Base-by-base conservation (phyloP, 2,113 vertebrate genomes). In the Alexandromys fortis region DNA sequence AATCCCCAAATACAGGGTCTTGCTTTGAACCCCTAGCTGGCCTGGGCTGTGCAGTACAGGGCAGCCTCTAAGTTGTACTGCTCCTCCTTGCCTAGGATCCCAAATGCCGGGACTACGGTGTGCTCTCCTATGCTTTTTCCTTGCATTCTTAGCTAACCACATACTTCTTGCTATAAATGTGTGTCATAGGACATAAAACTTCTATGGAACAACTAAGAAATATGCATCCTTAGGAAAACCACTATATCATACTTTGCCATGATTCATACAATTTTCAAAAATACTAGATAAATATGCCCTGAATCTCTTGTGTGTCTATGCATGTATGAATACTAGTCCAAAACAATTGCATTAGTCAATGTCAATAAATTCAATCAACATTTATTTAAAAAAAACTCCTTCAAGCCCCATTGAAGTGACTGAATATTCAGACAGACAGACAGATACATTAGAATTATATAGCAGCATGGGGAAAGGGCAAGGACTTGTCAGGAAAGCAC, bases 261-360 rank as follows among this genome's bases (percentile, higher is more conserved):
- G 70, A 86, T 58, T 68, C 89, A 89, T 68, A 77, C 91, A 95
- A 91, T 14, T 52, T 76, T 92, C 42, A 92, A 96, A 89, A 83
- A 72, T 12, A 94, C 14, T 61, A 73, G 49, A 42, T 4, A 92
- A 79, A 68, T 45, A 68, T 33, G 19, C 24, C 45, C 26, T 70
- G 95, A 77, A 76, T 77, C 22, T 88, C 70, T 81, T 92, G 70
- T 11, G 78, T 68, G 30, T 76, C 11, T 14, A 83, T 42, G 24
- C n/a, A 70, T 65, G 42, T 72, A 17, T 90, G 77, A 91, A 88
- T 68, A 42, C 52, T 83, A 95, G 55, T 65, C 4, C 21, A 92
- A 89, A 92, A 63, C 78, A 92, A 90, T 16, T 79, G 55, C 4
- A 33, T 42, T 67, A 47, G 22, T 52, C 55, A 91, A 67, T 24